Evolutionary conservation across 2,113 vertebrate species (phyloP), one percentile per base, ranked within the genome.

Genomic region (Callopanchax toddi): DNA sequence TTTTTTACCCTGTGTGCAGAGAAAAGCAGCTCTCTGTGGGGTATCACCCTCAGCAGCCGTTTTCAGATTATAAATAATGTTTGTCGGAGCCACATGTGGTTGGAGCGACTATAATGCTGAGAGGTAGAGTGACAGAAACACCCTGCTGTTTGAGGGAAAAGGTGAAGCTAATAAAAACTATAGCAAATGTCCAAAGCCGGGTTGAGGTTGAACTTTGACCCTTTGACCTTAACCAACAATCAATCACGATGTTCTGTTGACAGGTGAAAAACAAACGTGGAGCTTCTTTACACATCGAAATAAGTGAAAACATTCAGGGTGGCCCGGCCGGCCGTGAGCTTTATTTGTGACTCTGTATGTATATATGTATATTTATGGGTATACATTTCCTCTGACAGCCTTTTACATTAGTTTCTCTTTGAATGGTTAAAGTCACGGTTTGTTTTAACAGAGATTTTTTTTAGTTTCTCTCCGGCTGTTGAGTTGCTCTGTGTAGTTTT

Each of bases 371-470:
- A 44, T 73, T 77, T 52, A 52, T 39, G 25, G 76, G 67, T 61
- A 52, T 62, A 78, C 68, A 81, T 74, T 78, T 83, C 73, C 60
- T 57, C 34, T 78, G 64, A 51, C 66, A 53, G 52, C 9, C 48
- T 54, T 70, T 79, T 32, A 81, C 52, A 67, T 55, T 3, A 32
- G 62, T 39, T 48, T 49, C 58, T 11, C 16, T 25, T 43, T 40
- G 40, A 76, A 84, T 73, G 67, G 66, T 81, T 77, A 39, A 58
- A 22, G 57, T 56, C 61, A 60, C 62, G n/a, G 51, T 82, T 80
- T 89, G 74, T 87, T 91, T 90, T 82, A 67, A 81, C 59, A 87
- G 89, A 54, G 60, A 63, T 70, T 88, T 90, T 82, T 81, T 79
- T 44, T 48, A 40, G 66, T 67, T 81, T 64, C 82, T 46, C 66